These are phyloP conservation scores for Nannospalax galili DNA, from an alignment of 2,113 vertebrate genomes.

Conservation along the genomic window DNA sequence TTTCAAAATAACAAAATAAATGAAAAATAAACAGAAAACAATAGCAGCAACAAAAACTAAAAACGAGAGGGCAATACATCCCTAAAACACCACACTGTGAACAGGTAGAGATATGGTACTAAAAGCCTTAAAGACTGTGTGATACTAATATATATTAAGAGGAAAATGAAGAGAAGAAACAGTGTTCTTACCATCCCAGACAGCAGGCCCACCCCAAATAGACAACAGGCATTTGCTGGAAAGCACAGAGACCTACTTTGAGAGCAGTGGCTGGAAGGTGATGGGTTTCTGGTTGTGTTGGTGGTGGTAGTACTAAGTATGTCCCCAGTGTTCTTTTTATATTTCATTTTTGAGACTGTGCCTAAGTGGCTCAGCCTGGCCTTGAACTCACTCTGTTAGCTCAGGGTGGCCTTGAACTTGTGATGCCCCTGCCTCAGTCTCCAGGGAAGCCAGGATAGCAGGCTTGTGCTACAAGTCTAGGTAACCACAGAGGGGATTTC, in stretches of 20 bases:
- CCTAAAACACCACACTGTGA: background rate
- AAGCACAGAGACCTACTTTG: background rate
- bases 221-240: background rate
- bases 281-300: background rate
- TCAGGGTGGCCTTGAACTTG: background rate
- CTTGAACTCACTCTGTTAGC: background rate
- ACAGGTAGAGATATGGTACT: background rate
- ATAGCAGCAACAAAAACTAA: too few relatives aligned
- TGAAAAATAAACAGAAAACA: background rate
- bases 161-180: background rate
- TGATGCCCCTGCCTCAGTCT: background rate
- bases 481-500: background rate
- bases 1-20: too few relatives aligned
- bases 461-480: background rate
- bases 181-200: background rate
- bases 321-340: background rate
- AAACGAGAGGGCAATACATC: background rate
- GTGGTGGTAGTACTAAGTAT: too few relatives aligned
- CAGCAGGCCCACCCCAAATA: background rate
- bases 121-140: background rate
- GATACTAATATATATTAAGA: background rate
- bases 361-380: background rate
- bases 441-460: background rate
- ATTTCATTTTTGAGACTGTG: background rate
- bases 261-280: background rate